Evolutionary conservation across 2,888 invertebrate species (phyloP).

Genomic region (Adineta ricciae): DNA sequence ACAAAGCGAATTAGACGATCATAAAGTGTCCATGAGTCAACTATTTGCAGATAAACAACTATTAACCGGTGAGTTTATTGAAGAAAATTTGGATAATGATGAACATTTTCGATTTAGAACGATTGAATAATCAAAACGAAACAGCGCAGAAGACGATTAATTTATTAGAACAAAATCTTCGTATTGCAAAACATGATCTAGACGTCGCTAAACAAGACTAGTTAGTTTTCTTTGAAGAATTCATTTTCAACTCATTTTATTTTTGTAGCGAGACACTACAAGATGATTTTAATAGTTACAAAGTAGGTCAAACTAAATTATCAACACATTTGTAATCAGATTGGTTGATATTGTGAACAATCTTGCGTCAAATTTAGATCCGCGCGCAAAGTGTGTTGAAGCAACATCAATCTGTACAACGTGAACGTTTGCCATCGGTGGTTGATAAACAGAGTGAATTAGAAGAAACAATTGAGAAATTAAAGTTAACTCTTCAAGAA

Average conservation of each 20-base stretch:
- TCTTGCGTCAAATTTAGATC: slow-evolving; percentile 52
- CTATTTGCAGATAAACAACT: background rate
- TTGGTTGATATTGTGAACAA: too few species aligned
- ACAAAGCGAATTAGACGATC: background rate
- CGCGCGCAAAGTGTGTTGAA: slow-evolving; percentile 75
- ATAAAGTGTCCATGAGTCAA: background rate
- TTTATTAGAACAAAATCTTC: slow-evolving; percentile 17
- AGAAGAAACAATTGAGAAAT: slow-evolving; percentile 46
- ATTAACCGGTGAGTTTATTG: background rate
- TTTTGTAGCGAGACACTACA: background rate
- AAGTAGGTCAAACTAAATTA: background rate
- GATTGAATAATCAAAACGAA: background rate
- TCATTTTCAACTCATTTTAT: background rate
- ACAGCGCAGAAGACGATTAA: background rate
- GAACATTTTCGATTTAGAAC: background rate
- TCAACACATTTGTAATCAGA: background rate
- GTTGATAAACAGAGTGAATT: slow-evolving; percentile 35
- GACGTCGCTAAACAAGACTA: background rate
- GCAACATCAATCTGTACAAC: slow-evolving; percentile 54
- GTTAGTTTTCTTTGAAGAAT: background rate
- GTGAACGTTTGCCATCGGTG: background rate
- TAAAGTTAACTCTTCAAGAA: slow-evolving; percentile 47
- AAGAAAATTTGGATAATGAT: background rate
- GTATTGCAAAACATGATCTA: background rate
- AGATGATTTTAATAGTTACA: slow-evolving; percentile 15